Percentiles rank a stretch among this genome's conserved stretches.
Evolutionary conservation across 2,888 invertebrate species (phyloP).

Genomic region (Cryptosula pallasiana): DNA sequence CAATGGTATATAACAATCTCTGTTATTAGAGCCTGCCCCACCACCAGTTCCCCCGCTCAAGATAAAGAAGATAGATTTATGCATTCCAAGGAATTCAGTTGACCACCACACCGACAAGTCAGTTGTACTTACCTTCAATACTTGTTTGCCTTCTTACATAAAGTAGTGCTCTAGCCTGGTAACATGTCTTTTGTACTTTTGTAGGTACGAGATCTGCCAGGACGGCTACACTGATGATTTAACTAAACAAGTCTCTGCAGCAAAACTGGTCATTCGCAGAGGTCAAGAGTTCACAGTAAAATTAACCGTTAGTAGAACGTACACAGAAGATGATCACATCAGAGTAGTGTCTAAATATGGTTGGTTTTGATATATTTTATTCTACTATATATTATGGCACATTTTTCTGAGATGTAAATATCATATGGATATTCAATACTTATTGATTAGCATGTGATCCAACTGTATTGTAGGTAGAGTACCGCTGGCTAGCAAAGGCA

Average conservation of each 20-base stretch:
- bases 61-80: slow-evolving; percentile 61
- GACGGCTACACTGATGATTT: slow-evolving; percentile 11
- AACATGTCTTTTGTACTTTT: background rate
- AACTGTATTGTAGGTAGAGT: slow-evolving; percentile 31
- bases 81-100: slow-evolving; percentile 65
- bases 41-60: background rate
- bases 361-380: background rate
- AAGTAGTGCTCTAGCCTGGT: background rate
- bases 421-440: no score
- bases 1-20: no score
- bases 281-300: slow-evolving; percentile 16
- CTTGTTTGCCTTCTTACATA: no score
- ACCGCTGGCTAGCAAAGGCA: slow-evolving; percentile 36
- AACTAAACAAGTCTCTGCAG: background rate
- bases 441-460: no score
- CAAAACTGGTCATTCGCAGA: background rate
- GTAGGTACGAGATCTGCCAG: background rate
- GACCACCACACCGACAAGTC: slow-evolving; percentile 70
- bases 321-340: background rate
- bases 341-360: background rate
- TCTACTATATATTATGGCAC: no score
- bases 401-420: no score
- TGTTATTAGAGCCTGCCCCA: background rate
- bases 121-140: no score
- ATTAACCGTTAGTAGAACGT: background rate